Evolutionary conservation across 2,113 vertebrate species (phyloP).

Genomic region (Neofelis nebulosa): DNA sequence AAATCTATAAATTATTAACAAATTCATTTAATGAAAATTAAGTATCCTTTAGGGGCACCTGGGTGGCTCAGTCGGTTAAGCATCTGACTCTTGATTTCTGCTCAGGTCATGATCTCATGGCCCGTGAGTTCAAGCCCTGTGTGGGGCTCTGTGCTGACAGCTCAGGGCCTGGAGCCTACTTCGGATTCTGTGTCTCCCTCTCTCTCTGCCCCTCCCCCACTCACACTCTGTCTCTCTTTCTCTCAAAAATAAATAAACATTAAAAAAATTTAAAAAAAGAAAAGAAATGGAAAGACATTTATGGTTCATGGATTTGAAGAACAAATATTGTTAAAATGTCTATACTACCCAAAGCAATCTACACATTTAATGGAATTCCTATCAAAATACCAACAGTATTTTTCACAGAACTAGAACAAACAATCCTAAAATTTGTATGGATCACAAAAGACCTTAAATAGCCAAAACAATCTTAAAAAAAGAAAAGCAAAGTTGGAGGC

Average conservation of each 20-base stretch:
- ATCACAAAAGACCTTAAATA: neutral
- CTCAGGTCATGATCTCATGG: too few relatives aligned
- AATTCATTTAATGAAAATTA: neutral
- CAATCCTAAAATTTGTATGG: neutral
- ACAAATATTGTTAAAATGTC: neutral
- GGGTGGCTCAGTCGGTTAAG: too few relatives aligned
- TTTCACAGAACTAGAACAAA: neutral
- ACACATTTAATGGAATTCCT: neutral
- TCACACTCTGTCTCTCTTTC: too few relatives aligned
- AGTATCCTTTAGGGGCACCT: neutral
- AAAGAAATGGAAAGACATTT: neutral
- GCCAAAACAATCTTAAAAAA: neutral
- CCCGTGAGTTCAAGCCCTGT: too few relatives aligned
- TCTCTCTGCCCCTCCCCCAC: too few relatives aligned
- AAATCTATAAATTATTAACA: neutral
- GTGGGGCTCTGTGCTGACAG: too few relatives aligned
- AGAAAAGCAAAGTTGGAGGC: neutral
- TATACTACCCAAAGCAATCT: neutral
- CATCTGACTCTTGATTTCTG: too few relatives aligned
- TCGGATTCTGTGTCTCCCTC: too few relatives aligned
- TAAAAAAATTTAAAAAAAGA: too few relatives aligned
- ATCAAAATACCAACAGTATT: neutral
- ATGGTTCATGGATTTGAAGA: neutral
- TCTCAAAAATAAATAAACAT: too few relatives aligned
- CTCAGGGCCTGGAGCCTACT: too few relatives aligned